These are phyloP conservation scores for Apamea monoglypha DNA, from an alignment of 2,888 invertebrate species.

Conservation along the genomic window DNA sequence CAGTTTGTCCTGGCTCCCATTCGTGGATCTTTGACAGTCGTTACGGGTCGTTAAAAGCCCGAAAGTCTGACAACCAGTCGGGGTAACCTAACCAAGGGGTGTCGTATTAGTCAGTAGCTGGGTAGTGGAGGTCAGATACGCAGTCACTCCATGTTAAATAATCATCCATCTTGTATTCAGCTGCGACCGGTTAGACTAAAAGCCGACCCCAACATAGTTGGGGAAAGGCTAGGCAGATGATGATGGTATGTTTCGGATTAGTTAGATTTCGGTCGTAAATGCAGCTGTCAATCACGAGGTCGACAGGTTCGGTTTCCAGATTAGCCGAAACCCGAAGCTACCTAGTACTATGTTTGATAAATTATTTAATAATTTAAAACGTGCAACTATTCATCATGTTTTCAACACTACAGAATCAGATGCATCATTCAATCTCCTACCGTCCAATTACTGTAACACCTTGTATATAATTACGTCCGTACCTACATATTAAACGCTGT, in stretches of 20 bases:
- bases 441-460: conserved; percentile 43
- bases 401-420: conserved; percentile 28
- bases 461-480: conserved; percentile 37
- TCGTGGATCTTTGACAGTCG: neutral
- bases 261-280: neutral
- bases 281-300: neutral
- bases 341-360: neutral
- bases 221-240: neutral
- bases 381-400: conserved; percentile 28
- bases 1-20: too few species aligned
- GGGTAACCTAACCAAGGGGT: neutral
- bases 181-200: neutral
- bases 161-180: neutral
- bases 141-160: neutral
- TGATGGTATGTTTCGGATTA: neutral
- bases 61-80: neutral
- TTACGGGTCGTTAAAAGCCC: neutral
- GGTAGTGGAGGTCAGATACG: neutral
- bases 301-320: neutral
- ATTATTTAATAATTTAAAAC: conserved; percentile 7
- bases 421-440: conserved; percentile 42
- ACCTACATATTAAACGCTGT: conserved; percentile 43
- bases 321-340: neutral
- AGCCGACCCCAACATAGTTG: neutral
- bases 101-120: neutral